Evolutionary conservation across 2,113 vertebrate species (phyloP).

Genomic region (Mormyrus lacerda): DNA sequence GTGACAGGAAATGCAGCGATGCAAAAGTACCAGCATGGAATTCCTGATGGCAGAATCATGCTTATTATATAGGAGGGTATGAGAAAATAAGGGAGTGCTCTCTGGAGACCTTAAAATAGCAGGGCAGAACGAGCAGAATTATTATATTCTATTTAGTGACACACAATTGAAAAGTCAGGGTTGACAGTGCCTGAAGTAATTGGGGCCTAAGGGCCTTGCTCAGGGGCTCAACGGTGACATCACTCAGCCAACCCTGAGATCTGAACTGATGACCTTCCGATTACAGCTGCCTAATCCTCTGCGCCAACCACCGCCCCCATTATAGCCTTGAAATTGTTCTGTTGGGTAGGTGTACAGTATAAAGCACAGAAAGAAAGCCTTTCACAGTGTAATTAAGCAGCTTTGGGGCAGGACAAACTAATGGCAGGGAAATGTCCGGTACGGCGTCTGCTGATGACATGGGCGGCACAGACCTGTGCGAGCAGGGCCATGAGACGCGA

Average conservation of each 20-base stretch:
- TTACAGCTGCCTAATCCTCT: not conserved
- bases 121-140: not conserved
- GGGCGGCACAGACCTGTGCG: constrained; percentile 70
- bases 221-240: not conserved
- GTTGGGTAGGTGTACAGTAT: not conserved
- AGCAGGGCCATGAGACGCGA: constrained; percentile 95
- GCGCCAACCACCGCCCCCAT: not conserved
- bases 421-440: not conserved
- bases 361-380: not conserved
- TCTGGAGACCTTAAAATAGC: not conserved
- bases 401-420: not conserved
- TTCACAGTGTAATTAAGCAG: not conserved
- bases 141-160: not conserved
- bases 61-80: not conserved
- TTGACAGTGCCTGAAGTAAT: not conserved
- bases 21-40: not conserved
- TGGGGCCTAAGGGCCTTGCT: not conserved
- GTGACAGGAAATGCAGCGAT: not conserved
- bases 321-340: not conserved
- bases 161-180: not conserved
- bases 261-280: not conserved
- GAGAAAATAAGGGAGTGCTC: not conserved
- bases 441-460: not conserved
- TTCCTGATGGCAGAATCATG: not conserved
- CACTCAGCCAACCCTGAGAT: not conserved